A percentile compares a stretch with the other conserved stretches of the same genome.
Evolutionary conservation across 2,888 invertebrate species (phyloP).

Genomic region (Zele albiditarsus): DNA sequence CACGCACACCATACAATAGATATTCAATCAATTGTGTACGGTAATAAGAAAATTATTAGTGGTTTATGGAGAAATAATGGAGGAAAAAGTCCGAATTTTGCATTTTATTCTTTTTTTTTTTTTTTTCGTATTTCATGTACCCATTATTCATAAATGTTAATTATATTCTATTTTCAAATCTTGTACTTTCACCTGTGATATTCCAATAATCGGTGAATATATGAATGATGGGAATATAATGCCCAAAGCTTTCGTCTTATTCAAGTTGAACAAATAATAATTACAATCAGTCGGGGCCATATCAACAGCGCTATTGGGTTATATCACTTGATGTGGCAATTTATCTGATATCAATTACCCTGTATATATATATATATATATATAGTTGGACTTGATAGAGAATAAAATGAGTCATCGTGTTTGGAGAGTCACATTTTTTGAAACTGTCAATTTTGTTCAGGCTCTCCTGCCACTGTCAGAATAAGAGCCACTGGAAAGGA

Average conservation of each 20-base stretch:
- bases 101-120: neutral
- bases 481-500: conserved; percentile 33
- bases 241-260: no score
- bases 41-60: conserved; percentile 13
- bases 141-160: neutral
- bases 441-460: conserved; percentile 36
- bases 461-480: conserved; percentile 35
- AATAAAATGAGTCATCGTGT: conserved; percentile 31
- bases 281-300: no score
- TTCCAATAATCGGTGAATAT: no score
- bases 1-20: neutral
- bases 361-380: no score
- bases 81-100: neutral
- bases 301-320: no score
- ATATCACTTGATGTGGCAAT: no score
- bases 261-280: no score
- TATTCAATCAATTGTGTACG: neutral
- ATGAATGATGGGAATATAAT: no score
- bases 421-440: conserved; percentile 33
- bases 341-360: no score
- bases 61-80: neutral
- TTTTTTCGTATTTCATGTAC: neutral
- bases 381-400: no score
- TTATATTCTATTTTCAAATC: no score
- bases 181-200: no score